Conservation (phyloP, 2,113 vertebrate genomes). For the Gymnogyps californianus region DNA sequence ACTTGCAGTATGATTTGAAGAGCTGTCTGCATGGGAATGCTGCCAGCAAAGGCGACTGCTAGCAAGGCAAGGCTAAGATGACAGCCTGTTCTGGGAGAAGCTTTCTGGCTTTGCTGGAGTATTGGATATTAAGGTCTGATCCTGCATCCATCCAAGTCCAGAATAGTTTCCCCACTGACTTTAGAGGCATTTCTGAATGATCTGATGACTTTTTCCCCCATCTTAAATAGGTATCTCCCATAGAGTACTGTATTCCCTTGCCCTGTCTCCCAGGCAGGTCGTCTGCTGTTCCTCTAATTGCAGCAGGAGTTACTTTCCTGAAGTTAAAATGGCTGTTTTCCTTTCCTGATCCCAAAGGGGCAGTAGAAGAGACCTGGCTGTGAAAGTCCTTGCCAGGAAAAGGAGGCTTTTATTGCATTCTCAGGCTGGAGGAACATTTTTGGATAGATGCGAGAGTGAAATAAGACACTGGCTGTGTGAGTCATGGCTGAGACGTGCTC, state of each 20-base stretch:
- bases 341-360: neutral
- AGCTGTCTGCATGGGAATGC: neutral
- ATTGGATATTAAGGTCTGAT: neutral
- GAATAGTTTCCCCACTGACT: neutral
- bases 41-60: neutral
- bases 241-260: neutral
- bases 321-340: neutral
- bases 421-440: constrained; percentile 44
- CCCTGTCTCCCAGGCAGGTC: neutral
- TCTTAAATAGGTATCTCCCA: neutral
- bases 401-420: neutral
- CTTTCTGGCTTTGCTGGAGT: neutral
- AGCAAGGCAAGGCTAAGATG: neutral
- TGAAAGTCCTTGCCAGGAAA: neutral
- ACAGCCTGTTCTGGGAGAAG: neutral
- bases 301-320: neutral
- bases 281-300: neutral
- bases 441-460: constrained; percentile 34
- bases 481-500: constrained; percentile 13
- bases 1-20: neutral
- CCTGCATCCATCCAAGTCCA: neutral
- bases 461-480: constrained; percentile 51
- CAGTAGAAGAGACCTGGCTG: neutral
- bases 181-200: neutral
- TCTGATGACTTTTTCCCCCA: neutral